Evolutionary conservation across 2,888 invertebrate species (phyloP).

Genomic region (Caenorhabditis panamensis): DNA sequence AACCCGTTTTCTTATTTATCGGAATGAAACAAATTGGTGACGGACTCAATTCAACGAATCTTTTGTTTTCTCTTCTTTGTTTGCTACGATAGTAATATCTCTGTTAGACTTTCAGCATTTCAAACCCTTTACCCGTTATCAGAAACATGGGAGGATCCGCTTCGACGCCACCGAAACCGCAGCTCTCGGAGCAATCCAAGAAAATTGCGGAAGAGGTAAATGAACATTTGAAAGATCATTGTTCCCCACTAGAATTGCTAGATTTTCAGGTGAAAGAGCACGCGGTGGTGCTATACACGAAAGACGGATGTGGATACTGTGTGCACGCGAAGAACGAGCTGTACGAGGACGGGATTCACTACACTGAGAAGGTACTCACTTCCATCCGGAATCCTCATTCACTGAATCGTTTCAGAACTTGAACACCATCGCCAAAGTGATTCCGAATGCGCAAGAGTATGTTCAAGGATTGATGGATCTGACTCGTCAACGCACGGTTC

Average conservation of each 20-base stretch:
- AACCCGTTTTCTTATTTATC: slow-evolving; percentile 23
- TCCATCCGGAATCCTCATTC: too few species aligned
- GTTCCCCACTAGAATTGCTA: not conserved
- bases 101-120: not conserved
- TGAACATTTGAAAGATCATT: not conserved
- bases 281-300: slow-evolving; percentile 78
- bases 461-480: slow-evolving; percentile 64
- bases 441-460: slow-evolving; percentile 60
- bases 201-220: slow-evolving; percentile 59
- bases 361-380: slow-evolving; percentile 67
- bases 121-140: not conserved
- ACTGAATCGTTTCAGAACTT: slow-evolving; percentile 70
- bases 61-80: slow-evolving; percentile 4
- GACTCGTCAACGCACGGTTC: slow-evolving; percentile 73
- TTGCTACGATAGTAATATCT: slow-evolving; percentile 22
- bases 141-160: slow-evolving; percentile 51
- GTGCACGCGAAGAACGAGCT: slow-evolving; percentile 75
- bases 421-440: slow-evolving; percentile 55
- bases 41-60: slow-evolving; percentile 2
- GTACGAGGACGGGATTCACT: slow-evolving; percentile 71
- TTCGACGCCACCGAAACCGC: slow-evolving; percentile 46
- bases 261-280: slow-evolving; percentile 53
- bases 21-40: slow-evolving; percentile 47
- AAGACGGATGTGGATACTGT: slow-evolving; percentile 77
- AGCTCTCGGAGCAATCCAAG: slow-evolving; percentile 56